A percentile compares a stretch with the other conserved stretches of the same genome.
phyloP scores from a whole-genome alignment of 1,140 invertebrate species.

The Arctopsyche grandis region DNA sequence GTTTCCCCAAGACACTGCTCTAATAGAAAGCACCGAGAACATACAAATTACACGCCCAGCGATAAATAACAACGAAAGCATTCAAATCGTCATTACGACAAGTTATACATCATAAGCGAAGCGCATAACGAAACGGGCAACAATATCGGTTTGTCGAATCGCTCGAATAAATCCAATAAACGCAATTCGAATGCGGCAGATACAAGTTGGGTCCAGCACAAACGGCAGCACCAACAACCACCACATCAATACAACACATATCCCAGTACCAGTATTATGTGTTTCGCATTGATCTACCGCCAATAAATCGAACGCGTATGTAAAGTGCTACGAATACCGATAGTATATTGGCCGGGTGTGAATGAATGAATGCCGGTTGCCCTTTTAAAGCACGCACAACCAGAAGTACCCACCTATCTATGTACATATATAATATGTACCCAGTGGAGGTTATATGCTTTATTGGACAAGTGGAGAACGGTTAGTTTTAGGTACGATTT shows the following conservation, averaged over 20 bases:
- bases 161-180: constrained; percentile 7
- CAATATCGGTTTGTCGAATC: neutral
- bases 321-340: neutral
- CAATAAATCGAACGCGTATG: constrained; percentile 20
- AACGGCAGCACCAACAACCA: neutral
- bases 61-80: too few relatives aligned
- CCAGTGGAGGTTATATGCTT: neutral
- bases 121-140: neutral
- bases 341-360: constrained; percentile 38
- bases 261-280: neutral
- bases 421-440: neutral
- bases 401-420: neutral
- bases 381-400: constrained; percentile 19
- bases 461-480: constrained; percentile 4
- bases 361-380: constrained; percentile 36
- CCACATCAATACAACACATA: neutral
- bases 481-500: constrained; percentile 27
- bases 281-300: constrained; percentile 9
- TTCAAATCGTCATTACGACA: too few relatives aligned
- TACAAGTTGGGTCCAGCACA: neutral
- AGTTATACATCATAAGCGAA: too few relatives aligned
- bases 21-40: too few relatives aligned
- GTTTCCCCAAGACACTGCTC: too few relatives aligned
- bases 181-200: neutral
- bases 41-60: too few relatives aligned